Percentiles rank a stretch among this genome's conserved stretches.
phyloP scores from a whole-genome alignment of 2,888 invertebrate species.

The Aporophyla lueneburgensis region DNA sequence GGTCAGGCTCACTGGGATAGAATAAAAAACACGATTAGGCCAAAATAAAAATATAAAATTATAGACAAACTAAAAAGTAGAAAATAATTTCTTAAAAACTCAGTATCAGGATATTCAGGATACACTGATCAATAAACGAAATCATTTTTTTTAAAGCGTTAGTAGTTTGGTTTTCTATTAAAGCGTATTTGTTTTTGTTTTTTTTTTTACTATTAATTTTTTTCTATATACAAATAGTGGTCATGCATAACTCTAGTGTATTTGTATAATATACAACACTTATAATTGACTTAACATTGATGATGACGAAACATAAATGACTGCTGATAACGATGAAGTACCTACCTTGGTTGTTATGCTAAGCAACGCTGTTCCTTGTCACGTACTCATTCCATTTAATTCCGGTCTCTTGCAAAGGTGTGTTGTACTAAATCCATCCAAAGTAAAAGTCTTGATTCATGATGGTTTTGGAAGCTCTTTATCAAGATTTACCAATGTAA shows the following conservation, averaged over 20 bases:
- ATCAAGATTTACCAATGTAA: background rate
- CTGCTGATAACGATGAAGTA: slow-evolving; percentile 42
- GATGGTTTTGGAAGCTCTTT: background rate
- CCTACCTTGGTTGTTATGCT: slow-evolving; percentile 25
- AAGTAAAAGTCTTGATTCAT: background rate
- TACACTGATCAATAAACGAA: too few relatives aligned
- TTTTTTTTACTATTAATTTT: background rate
- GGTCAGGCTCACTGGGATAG: too few relatives aligned
- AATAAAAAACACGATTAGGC: too few relatives aligned
- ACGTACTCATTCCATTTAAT: slow-evolving; percentile 16
- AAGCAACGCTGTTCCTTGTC: slow-evolving; percentile 18
- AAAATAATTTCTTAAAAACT: too few relatives aligned
- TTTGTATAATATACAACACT: slow-evolving; percentile 34
- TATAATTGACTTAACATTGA: slow-evolving; percentile 35
- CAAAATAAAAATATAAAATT: too few relatives aligned
- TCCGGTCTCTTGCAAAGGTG: background rate
- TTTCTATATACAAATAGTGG: background rate
- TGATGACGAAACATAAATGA: slow-evolving; percentile 27
- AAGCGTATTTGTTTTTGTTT: too few relatives aligned
- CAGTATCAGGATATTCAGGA: too few relatives aligned
- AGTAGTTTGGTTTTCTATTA: too few relatives aligned
- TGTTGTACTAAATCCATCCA: background rate
- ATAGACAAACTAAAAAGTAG: too few relatives aligned
- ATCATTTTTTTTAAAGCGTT: too few relatives aligned
- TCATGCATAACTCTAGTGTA: slow-evolving; percentile 14